Base-by-base conservation (phyloP, 2,888 invertebrate species). In the Allacma fusca region DNA sequence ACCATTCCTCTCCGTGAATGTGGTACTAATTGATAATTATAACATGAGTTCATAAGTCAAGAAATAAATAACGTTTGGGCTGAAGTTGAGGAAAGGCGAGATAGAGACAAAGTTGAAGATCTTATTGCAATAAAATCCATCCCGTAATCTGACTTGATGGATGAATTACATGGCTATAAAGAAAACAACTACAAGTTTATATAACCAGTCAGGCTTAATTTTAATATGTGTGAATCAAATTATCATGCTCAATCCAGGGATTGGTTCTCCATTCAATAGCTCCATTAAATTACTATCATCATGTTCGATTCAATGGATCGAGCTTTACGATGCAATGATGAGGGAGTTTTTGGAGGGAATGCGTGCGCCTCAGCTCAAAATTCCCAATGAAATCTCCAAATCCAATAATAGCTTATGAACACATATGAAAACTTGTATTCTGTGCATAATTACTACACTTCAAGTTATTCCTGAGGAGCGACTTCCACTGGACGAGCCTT, bases 181-280 rank as follows among this genome's bases (percentile, higher is more conserved):
- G 19, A 57, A 19, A 64, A 26, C 24, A 21, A 24, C 5, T 28
- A 24, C 26, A 19, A 24, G 64, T 64, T 64, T 64, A 24, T 24
- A 62, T 62, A 62, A 62, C 13, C 9, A 34, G 9, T 34, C 4
- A 34, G 9, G 34, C 34, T 7, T 34, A 34, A 9, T 23, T 24
- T 23, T 26, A 24, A 24, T 68, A 68, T 34, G 68, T 68, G 68
- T 68, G 68, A 68, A 68, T 40, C 34, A 29, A 21, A 68, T 68
- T 29, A 68, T 34, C 16, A 34, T 34, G 24, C 65, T 13, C 62
- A 13, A n/a, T 64, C 4, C 4, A 16, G 13, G 57, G 57, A 57
- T 34, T 34, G 34, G 34, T 34, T 34, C 34, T 57, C 23, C 57
- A 57, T 57, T 57, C 7, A 57, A 21, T 57, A 57, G 23, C 23